phyloP scores from a whole-genome alignment of 1,140 invertebrate genomes.

The Chionoecetes opilio region DNA sequence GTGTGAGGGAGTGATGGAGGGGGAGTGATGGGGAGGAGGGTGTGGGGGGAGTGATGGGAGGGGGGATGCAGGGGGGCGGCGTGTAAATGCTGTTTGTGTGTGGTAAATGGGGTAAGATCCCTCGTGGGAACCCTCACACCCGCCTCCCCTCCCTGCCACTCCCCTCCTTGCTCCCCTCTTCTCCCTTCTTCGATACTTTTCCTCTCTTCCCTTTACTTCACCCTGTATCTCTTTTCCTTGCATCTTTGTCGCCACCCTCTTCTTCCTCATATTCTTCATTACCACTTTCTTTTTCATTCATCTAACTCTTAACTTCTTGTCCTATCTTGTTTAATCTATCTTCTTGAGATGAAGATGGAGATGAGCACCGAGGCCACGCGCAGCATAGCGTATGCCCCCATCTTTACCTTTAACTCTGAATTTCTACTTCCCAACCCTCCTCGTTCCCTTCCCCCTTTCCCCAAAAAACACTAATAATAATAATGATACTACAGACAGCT shows the following conservation, averaged over 20 bases:
- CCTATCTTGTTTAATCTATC: too few relatives aligned
- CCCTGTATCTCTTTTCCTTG: background rate
- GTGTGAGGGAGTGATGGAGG: background rate
- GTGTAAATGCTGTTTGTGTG: conserved; percentile 64
- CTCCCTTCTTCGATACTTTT: background rate
- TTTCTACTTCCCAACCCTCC: background rate
- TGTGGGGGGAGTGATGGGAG: background rate
- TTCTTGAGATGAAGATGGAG: too few relatives aligned
- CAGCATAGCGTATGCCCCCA: too few relatives aligned
- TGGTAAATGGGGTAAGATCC: conserved; percentile 65
- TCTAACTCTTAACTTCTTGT: too few relatives aligned
- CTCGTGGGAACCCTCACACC: conserved; percentile 56
- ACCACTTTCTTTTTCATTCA: background rate
- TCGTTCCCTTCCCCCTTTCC: background rate
- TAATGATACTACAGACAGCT: background rate
- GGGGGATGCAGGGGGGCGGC: conserved; percentile 28
- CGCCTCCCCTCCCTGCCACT: background rate
- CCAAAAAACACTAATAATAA: background rate
- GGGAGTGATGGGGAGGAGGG: background rate
- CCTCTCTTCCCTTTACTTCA: background rate
- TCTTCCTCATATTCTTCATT: background rate
- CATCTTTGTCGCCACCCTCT: too few relatives aligned
- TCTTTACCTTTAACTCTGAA: too few relatives aligned
- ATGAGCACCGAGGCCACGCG: too few relatives aligned
- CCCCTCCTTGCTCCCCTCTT: background rate